These are phyloP conservation scores for Erpornis zantholeuca DNA, from an alignment of 2,113 vertebrate genomes.

Conservation along the genomic window DNA sequence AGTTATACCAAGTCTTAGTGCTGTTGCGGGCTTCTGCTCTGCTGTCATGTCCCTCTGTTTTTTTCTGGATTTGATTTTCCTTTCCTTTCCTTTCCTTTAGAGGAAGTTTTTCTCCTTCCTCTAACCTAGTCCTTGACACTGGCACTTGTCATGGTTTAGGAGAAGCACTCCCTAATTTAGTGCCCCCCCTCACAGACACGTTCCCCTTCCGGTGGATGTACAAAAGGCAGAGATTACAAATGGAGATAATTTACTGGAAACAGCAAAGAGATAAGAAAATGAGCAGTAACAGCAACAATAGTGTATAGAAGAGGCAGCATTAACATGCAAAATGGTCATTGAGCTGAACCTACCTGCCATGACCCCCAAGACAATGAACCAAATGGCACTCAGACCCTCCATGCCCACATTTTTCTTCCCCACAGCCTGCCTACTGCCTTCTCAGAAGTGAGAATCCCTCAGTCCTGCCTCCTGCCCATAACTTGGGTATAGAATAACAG, in stretches of 20 bases:
- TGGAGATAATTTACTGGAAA: neutral
- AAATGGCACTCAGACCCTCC: neutral
- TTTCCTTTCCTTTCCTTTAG: neutral
- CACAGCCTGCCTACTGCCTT: neutral
- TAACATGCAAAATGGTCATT: neutral
- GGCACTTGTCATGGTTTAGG: neutral
- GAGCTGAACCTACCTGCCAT: accelerated
- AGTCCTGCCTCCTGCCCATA: neutral
- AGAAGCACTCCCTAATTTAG: neutral
- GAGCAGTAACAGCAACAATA: neutral
- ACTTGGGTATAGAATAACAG: accelerated
- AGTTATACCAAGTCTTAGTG: neutral
- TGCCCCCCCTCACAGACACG: neutral
- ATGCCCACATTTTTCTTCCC: neutral
- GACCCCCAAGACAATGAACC: neutral
- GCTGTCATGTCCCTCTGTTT: accelerated
- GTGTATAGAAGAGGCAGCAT: neutral
- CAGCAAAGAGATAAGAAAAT: neutral
- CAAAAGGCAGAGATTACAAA: neutral
- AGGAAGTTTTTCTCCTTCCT: neutral
- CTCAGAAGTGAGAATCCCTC: no score
- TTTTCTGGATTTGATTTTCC: neutral
- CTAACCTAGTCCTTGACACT: neutral
- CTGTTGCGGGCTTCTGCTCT: neutral
- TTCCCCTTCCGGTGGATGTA: accelerated